Evolutionary conservation across 2,888 invertebrate genomes (phyloP).

Genomic region (Gisinianus flammeolus): DNA sequence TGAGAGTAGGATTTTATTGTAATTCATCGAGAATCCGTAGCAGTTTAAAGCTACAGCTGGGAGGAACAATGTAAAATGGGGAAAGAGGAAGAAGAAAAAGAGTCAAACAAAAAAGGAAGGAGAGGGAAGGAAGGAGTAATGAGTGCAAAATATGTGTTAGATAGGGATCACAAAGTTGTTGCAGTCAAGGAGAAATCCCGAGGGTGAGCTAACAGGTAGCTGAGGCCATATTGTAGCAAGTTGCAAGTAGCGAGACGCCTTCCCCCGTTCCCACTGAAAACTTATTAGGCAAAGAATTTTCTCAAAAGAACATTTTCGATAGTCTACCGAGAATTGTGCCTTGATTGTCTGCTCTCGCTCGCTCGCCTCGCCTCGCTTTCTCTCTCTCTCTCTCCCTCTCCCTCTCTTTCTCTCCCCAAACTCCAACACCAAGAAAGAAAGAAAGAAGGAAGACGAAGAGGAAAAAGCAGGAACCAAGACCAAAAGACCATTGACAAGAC

Average conservation of each 20-base stretch:
- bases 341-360: neutral
- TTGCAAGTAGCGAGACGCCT: too few relatives aligned
- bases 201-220: neutral
- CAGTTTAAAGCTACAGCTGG: too few relatives aligned
- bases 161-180: neutral
- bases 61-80: neutral
- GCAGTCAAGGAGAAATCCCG: neutral
- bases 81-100: neutral
- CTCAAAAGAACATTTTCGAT: constrained; percentile 9
- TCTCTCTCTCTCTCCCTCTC: neutral
- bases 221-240: too few relatives aligned
- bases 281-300: constrained; percentile 18
- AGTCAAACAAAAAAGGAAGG: neutral
- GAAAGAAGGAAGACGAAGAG: too few relatives aligned
- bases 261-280: neutral
- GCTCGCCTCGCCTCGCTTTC: neutral
- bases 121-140: neutral
- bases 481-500: neutral
- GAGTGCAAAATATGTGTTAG: neutral
- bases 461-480: neutral
- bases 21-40: too few relatives aligned
- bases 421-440: too few relatives aligned
- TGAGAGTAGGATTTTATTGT: too few relatives aligned
- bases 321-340: neutral
- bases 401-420: too few relatives aligned